phyloP scores from a whole-genome alignment of 2,797 vertebrate species.

The Epinephelus awoara region DNA sequence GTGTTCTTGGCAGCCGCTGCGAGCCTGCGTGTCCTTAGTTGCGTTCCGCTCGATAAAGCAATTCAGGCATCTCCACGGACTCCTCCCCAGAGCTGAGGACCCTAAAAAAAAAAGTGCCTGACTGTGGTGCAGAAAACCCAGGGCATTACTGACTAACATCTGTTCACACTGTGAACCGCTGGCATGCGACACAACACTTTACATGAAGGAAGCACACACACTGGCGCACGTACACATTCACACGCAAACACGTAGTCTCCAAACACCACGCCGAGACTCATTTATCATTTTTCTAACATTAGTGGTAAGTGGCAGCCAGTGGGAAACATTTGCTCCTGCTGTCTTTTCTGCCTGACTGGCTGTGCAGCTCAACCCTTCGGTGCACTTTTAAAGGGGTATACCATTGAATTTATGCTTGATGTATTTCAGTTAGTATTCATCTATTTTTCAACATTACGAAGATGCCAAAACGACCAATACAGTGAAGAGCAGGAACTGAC shows the following conservation, averaged over 20 bases:
- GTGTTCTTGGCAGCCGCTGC: conserved; percentile 58
- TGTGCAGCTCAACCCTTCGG: conserved; percentile 46
- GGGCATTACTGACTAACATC: conserved; percentile 79
- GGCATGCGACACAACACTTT: conserved; percentile 74
- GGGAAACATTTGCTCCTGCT: conserved; percentile 70
- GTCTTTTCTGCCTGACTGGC: conserved; percentile 62
- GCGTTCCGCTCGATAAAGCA: conserved; percentile 76
- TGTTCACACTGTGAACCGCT: conserved; percentile 82
- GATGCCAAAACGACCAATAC: conserved; percentile 11
- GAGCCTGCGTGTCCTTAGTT: conserved; percentile 67
- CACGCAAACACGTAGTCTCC: conserved; percentile 46
- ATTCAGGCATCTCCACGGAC: conserved; percentile 75
- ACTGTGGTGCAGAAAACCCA: conserved; percentile 69
- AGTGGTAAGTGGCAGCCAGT: conserved; percentile 76
- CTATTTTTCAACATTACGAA: conserved; percentile 14
- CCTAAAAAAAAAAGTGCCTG: conserved; percentile 56
- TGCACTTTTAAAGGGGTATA: conserved; percentile 36
- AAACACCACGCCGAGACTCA: conserved; percentile 64
- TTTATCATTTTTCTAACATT: conserved; percentile 80
- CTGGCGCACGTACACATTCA: conserved; percentile 46
- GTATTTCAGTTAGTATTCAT: conserved; percentile 43
- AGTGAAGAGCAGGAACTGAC: neutral
- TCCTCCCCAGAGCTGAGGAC: conserved; percentile 71
- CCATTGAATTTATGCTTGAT: conserved; percentile 25
- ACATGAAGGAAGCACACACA: conserved; percentile 52